Evolutionary conservation across 2,888 invertebrate species (phyloP).

Genomic region (Hemistola chrysoprasaria): DNA sequence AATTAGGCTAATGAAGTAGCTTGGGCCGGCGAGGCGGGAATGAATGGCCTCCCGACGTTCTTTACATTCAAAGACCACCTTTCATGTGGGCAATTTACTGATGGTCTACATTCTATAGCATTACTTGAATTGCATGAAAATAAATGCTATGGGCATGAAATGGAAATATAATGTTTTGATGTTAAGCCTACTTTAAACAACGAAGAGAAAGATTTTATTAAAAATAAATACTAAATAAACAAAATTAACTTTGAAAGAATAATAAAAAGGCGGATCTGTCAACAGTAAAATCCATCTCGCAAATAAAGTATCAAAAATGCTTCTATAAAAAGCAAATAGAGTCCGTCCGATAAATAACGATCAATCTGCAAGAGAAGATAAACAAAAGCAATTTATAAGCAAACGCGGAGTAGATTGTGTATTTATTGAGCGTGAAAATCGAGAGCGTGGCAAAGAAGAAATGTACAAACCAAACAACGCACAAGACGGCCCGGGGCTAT

Average conservation of each 20-base stretch:
- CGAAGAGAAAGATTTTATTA: too few relatives aligned
- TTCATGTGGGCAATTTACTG: constrained; percentile 78
- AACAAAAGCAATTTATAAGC: constrained; percentile 69
- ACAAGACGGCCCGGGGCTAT: constrained; percentile 61
- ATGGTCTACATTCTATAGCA: constrained; percentile 59
- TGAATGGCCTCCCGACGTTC: constrained; percentile 68
- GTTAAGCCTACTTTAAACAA: too few relatives aligned
- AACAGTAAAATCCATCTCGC: constrained; percentile 16
- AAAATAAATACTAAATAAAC: too few relatives aligned
- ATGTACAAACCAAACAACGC: constrained; percentile 64
- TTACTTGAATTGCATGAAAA: constrained; percentile 38
- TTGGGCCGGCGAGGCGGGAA: constrained; percentile 54
- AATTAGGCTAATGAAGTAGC: constrained; percentile 80
- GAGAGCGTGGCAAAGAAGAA: constrained; percentile 55
- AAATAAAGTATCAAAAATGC: constrained; percentile 16
- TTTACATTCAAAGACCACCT: constrained; percentile 70
- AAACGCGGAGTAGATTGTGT: constrained; percentile 57
- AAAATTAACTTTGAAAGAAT: too few relatives aligned
- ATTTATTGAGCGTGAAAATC: constrained; percentile 74
- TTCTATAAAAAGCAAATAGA: constrained; percentile 22
- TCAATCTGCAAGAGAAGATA: constrained; percentile 59
- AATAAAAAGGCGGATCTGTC: background rate
- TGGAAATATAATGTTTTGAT: background rate
- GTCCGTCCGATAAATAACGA: constrained; percentile 55
- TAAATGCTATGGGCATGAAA: constrained; percentile 44